Base-by-base conservation (phyloP, 1,140 invertebrate species). In the Panonychus citri region DNA sequence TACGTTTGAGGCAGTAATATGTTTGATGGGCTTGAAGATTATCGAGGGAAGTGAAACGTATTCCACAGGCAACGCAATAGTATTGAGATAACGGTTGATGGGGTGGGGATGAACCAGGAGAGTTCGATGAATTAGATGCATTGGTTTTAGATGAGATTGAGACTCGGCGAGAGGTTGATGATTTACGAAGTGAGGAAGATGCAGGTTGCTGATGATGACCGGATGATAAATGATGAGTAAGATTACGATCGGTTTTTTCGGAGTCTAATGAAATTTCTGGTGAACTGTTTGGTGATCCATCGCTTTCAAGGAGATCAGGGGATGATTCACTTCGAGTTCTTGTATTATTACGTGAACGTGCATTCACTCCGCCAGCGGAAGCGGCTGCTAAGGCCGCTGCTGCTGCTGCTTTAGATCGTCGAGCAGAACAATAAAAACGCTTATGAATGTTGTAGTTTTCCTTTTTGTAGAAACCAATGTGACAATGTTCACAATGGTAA, bases 361-460 rank as follows among this genome's bases (percentile, higher is more conserved):
- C 7, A 43, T 17, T 7, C 17, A 17, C 7, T 12, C 17, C 21
- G 4, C 17, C 15, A 43, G 21, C 21, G 8, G 37, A 39, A 43
- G 42, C 15, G 42, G 42, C 21, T 5, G 42, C 15, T 7, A 17
- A 4, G 4, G 5, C 21, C 17, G 15, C 21, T 5, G 42, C 15
- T 21, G 21, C 42, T 12, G 12, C 30, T 7, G 30, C 30, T 34
- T 34, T 5, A 34, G 30, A 7, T 34, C 30, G 30, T 34, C 30
- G 30, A 34, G 30, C 30, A 34, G 87, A 85, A 69, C 89, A 95
- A 66, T 95, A 95, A 63, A 89, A 83, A 62, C 85, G 81, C 67
- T 93, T 95, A 66, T 95, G 90, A 1, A 88, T 81, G 19, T 89
- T 70, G 64, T 87, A 94, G 65, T 91, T 95, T 66, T 96, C 90